Base-by-base conservation (phyloP, 2,797 vertebrate genomes). In the Cephalopachus bancanus region DNA sequence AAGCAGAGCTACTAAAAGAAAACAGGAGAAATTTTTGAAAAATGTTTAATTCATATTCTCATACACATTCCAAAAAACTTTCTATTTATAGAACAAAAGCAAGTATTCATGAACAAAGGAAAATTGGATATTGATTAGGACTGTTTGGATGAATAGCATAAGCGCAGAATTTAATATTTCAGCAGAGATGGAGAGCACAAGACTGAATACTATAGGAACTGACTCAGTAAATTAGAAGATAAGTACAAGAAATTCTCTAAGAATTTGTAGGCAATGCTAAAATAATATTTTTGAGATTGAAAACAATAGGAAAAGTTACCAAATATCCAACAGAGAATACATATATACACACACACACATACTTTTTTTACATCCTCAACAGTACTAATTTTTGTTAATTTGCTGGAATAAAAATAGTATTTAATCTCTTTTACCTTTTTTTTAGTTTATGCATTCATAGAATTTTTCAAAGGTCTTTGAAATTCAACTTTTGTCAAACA, bases 61-160 rank as follows among this genome's bases (percentile, higher is more conserved):
- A 79, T 37, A 81, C 12, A 74, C n/a, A 91, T 76, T 67, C 60
- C 24, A 72, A 90, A 89, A 51, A 76, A 55, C 22, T 65, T 95
- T 90, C 60, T 76, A 64, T 65, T 49, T 86, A 71, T 64, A 49
- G 75, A 92, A 72, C 10, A 86, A 93, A 6, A 87, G 22, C 30
- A 89, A 84, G 71, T 19, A 53, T 6, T 60, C 22, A 2, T 33
- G n/a, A 22, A 91, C 51, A 24, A 65, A 60, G n/a, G n/a, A 72
- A 96, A 96, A 88, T n/a, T 88, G 20, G 74, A 67, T 95, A 90
- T 85, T 60, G 44, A 91, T 65, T 75, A 95, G 33, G 16, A 89
- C 28, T 81, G 19, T 91, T 79, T 44, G 91, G 92, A 85, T 89
- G 49, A 94, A 74, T 72, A 90, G 62, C 24, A 26, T 80, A 94